Percentiles rank a stretch among this genome's conserved stretches.
These are phyloP conservation scores for Xanthia icteritia DNA, from an alignment of 2,888 invertebrate genomes.

Conservation along the genomic window DNA sequence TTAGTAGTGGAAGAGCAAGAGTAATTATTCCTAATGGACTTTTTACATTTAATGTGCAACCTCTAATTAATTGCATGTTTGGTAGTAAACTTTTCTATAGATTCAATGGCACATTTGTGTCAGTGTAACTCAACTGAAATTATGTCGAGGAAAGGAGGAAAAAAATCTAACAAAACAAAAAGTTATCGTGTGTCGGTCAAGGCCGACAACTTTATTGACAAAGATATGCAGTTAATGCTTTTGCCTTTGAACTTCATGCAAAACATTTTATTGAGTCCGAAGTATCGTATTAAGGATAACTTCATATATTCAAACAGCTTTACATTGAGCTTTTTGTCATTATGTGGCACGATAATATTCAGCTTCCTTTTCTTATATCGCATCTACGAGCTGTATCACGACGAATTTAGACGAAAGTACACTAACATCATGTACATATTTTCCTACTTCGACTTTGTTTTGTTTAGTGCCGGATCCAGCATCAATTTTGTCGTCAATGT, in stretches of 20 bases:
- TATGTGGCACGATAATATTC: conserved; percentile 3
- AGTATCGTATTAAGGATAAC: conserved; percentile 31
- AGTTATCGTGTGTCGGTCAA: neutral
- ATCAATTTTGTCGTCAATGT: conserved; percentile 27
- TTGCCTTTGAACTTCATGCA: conserved; percentile 29
- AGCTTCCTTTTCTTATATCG: conserved; percentile 16
- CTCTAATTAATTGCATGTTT: neutral
- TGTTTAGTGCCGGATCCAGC: conserved; percentile 15
- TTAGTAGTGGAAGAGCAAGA: neutral
- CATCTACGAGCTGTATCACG: conserved; percentile 7
- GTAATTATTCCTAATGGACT: conserved; percentile 13
- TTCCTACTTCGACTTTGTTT: conserved; percentile 28
- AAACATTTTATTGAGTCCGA: conserved; percentile 24
- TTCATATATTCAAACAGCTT: conserved; percentile 20
- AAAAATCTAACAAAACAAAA: neutral
- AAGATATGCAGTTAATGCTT: conserved; percentile 40
- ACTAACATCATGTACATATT: neutral
- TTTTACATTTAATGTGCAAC: neutral
- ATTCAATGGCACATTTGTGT: neutral
- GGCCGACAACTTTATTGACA: conserved; percentile 15
- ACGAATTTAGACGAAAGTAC: conserved; percentile 1
- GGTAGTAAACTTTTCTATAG: neutral
- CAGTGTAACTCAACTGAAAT: neutral
- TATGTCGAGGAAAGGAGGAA: neutral
- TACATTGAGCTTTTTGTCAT: neutral